phyloP scores from a whole-genome alignment of 2,888 invertebrate species.

The Eurytoma californica region DNA sequence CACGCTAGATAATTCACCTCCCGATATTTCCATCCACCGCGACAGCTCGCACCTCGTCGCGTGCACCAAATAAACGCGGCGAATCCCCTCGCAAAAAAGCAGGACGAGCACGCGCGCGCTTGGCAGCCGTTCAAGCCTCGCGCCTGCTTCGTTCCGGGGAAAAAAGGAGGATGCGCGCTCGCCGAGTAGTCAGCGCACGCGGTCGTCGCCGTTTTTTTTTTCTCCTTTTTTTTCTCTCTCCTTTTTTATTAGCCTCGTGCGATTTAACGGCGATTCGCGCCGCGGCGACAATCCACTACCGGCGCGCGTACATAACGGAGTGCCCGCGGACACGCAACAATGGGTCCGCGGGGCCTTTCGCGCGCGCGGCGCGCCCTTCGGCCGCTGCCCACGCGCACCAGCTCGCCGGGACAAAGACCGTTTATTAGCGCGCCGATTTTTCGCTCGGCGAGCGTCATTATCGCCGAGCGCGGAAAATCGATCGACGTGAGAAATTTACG shows the following conservation, averaged over 20 bases:
- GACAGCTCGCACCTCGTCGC: not conserved
- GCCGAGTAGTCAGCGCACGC: too few relatives aligned
- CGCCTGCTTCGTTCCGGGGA: constrained; percentile 8
- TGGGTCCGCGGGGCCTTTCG: not conserved
- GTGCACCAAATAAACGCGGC: too few relatives aligned
- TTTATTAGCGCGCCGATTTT: not conserved
- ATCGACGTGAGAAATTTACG: constrained; percentile 43
- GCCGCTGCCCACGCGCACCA: not conserved
- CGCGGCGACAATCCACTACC: not conserved
- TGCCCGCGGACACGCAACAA: constrained; percentile 6
- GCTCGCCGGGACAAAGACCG: not conserved
- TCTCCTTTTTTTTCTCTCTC: too few relatives aligned
- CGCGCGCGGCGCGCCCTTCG: too few relatives aligned
- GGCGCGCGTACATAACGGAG: constrained; percentile 21
- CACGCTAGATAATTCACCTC: too few relatives aligned
- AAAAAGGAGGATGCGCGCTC: not conserved
- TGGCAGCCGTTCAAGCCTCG: constrained; percentile 6
- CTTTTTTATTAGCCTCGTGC: not conserved
- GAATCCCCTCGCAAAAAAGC: not conserved
- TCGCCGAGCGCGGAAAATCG: constrained; percentile 21
- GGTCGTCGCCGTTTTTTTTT: not conserved
- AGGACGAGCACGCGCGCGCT: not conserved
- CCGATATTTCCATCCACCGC: not conserved
- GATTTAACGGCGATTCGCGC: constrained; percentile 24
- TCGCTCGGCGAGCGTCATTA: not conserved